Percentiles rank a stretch among this genome's conserved stretches.
Evolutionary conservation across 2,888 invertebrate species (phyloP).

Genomic region (Folsomia manolachei): DNA sequence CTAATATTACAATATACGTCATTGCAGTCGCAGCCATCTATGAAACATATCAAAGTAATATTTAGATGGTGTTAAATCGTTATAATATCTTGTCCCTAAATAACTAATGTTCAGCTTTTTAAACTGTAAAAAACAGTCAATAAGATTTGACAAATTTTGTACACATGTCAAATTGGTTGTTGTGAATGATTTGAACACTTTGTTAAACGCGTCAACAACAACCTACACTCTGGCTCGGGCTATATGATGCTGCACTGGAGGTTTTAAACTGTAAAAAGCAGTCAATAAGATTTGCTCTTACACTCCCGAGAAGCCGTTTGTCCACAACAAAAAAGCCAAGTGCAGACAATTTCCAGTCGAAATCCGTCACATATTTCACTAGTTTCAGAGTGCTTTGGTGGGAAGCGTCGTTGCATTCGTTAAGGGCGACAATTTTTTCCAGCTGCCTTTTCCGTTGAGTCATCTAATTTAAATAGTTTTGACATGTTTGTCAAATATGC

Average conservation of each 20-base stretch:
- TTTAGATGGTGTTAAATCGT: no score
- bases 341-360: conserved; percentile 30
- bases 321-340: conserved; percentile 34
- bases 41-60: background rate
- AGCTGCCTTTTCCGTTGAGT: conserved; percentile 15
- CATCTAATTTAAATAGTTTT: conserved; percentile 16
- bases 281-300: no score
- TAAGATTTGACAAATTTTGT: no score
- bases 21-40: conserved; percentile 12
- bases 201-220: no score
- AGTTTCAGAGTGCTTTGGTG: conserved; percentile 17
- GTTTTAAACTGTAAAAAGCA: no score
- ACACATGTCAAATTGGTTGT: no score
- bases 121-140: no score
- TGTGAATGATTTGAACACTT: no score
- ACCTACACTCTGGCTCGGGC: no score
- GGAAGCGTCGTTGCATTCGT: background rate
- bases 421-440: conserved; percentile 5
- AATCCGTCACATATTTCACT: conserved; percentile 7
- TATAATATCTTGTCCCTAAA: no score
- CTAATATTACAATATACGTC: conserved; percentile 13
- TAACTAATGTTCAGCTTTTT: no score
- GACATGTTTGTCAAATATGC: background rate
- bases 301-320: conserved; percentile 28
- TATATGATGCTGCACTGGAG: no score